A percentile compares a stretch with the other conserved stretches of the same genome.
These are phyloP conservation scores for Drosophila mayri DNA, from an alignment of 1,140 invertebrate genomes.

Conservation along the genomic window DNA sequence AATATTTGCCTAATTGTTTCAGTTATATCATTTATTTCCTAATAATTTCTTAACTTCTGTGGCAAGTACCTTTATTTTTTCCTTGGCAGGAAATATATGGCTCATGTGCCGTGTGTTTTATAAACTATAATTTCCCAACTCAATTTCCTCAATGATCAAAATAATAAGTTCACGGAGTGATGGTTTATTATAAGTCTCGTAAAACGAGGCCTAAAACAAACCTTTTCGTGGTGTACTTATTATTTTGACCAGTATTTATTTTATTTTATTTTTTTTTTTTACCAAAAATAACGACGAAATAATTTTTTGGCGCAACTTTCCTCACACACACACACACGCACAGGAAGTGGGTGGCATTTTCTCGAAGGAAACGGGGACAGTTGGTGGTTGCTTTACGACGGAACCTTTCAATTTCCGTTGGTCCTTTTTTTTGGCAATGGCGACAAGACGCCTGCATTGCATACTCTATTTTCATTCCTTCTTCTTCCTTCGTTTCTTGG, in stretches of 20 bases:
- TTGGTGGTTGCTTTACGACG: slow-evolving; percentile 27
- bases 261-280: background rate
- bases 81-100: background rate
- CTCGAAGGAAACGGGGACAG: background rate
- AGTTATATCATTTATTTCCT: background rate
- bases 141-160: no score
- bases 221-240: no score
- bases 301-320: slow-evolving; percentile 22
- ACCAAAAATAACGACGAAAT: background rate
- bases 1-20: background rate
- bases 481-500: slow-evolving; percentile 23
- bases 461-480: slow-evolving; percentile 8
- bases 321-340: background rate
- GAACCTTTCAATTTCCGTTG: slow-evolving; percentile 74
- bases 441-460: slow-evolving; percentile 3
- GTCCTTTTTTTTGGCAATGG: slow-evolving; percentile 10
- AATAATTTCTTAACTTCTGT: background rate
- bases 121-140: slow-evolving; percentile 4
- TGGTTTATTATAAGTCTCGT: no score
- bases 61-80: background rate
- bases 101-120: background rate
- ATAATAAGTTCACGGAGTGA: no score
- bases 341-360: slow-evolving; percentile 4
- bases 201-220: no score
- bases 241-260: no score